These are phyloP conservation scores for Phrynocephalus versicolor DNA, from an alignment of 2,113 vertebrate genomes.

Conservation along the genomic window DNA sequence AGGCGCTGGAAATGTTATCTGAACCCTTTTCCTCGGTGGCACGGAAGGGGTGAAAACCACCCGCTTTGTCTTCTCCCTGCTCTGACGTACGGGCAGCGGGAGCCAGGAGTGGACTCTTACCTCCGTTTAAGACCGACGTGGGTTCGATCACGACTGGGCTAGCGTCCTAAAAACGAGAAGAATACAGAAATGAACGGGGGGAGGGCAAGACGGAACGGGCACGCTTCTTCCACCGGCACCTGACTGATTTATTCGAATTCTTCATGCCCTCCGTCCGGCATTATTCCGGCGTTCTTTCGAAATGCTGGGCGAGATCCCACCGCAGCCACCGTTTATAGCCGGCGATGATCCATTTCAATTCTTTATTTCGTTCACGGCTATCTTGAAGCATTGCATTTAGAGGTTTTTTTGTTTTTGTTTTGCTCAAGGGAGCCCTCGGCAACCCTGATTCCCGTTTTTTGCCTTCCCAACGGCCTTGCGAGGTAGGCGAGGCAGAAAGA, in stretches of 20 bases:
- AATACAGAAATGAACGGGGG: background rate
- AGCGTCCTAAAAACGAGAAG: slow-evolving; percentile 80
- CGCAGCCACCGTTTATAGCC: no score
- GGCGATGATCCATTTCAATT: background rate
- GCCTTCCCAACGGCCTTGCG: no score
- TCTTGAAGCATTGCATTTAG: no score
- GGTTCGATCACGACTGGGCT: slow-evolving; percentile 91
- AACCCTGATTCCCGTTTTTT: no score
- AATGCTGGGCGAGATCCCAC: background rate
- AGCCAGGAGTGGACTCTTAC: slow-evolving; percentile 76
- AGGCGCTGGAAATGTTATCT: slow-evolving; percentile 90
- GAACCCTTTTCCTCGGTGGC: slow-evolving; percentile 88
- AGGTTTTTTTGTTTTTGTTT: no score
- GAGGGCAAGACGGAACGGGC: background rate
- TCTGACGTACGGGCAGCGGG: slow-evolving; percentile 71
- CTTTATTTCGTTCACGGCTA: no score
- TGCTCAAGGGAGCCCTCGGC: no score
- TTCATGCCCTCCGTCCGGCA: background rate
- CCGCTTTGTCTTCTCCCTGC: slow-evolving; percentile 76
- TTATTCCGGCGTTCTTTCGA: background rate
- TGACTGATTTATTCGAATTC: background rate
- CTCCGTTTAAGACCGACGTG: slow-evolving; percentile 83
- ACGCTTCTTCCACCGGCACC: background rate
- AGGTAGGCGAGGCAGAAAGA: no score
- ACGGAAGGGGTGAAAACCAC: slow-evolving; percentile 77